A percentile compares a stretch with the other conserved stretches of the same genome.
These are phyloP conservation scores for Drosophila villosipedis DNA, from an alignment of 2,888 invertebrate species.

Conservation along the genomic window DNA sequence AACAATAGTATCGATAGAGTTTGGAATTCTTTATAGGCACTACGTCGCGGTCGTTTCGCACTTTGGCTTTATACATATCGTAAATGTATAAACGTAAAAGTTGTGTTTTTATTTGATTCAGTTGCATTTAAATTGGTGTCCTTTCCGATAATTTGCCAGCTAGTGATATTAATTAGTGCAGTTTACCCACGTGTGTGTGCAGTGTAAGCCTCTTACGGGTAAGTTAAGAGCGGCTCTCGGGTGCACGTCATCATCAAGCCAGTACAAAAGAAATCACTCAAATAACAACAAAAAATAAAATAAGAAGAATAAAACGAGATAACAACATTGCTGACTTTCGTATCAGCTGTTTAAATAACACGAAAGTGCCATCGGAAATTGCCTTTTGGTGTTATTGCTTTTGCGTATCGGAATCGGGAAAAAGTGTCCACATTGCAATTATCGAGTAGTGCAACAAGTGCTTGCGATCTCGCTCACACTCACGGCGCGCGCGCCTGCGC, in stretches of 20 bases:
- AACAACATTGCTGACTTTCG: constrained; percentile 5
- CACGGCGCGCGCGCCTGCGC: constrained; percentile 61
- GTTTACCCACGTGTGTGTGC: constrained; percentile 7
- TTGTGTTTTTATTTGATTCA: constrained; percentile 1
- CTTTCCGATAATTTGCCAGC: constrained; percentile 18
- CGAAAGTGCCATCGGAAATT: constrained; percentile 8
- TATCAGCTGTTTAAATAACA: neutral
- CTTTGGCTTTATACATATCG: constrained; percentile 4
- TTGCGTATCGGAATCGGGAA: constrained; percentile 15
- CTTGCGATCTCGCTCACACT: constrained; percentile 19
- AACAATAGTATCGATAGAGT: constrained; percentile 35
- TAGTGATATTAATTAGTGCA: constrained; percentile 4
- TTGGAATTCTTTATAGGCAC: constrained; percentile 18
- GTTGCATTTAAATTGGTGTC: neutral
- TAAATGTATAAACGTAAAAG: constrained; percentile 6
- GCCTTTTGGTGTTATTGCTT: neutral
- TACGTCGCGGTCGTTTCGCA: constrained; percentile 32
- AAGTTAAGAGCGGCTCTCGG: constrained; percentile 53
- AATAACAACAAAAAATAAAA: neutral
- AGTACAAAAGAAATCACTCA: constrained; percentile 48
- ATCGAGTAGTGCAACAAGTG: constrained; percentile 51
- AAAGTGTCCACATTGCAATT: constrained; percentile 34
- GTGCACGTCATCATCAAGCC: constrained; percentile 59
- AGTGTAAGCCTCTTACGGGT: constrained; percentile 36
- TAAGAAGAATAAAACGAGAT: neutral